A percentile compares a stretch with the other conserved stretches of the same genome.
Evolutionary conservation across 2,888 invertebrate genomes (phyloP).

Genomic region (Cyclophora albipunctata): DNA sequence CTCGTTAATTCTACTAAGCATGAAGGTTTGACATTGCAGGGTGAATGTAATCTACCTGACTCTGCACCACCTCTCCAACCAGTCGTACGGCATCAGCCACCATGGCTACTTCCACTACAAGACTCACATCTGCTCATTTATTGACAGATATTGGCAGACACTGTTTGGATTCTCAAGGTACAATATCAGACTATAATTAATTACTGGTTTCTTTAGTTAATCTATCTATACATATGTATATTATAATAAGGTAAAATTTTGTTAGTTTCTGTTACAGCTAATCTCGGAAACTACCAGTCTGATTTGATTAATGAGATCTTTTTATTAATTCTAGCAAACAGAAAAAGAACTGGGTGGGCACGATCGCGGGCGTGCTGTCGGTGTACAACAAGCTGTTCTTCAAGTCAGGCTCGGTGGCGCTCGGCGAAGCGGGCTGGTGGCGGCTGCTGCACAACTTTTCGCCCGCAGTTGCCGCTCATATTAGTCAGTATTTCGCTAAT

Average conservation of each 20-base stretch:
- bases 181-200: neutral
- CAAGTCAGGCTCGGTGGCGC: conserved; percentile 81
- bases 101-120: conserved; percentile 91
- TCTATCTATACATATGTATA: too few species aligned
- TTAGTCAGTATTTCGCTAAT: conserved; percentile 50
- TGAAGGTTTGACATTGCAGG: conserved; percentile 76
- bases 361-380: conserved; percentile 88
- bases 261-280: too few species aligned
- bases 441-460: conserved; percentile 76
- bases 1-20: too few species aligned
- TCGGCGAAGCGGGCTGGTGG: conserved; percentile 92
- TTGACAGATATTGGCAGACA: conserved; percentile 85
- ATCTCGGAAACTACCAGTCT: too few species aligned
- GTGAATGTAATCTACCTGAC: conserved; percentile 82
- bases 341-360: conserved; percentile 90
- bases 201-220: too few species aligned
- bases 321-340: conserved; percentile 80
- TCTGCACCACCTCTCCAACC: conserved; percentile 84
- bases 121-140: conserved; percentile 86
- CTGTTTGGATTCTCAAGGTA: conserved; percentile 81
- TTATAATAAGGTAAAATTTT: too few species aligned
- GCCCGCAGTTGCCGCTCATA: conserved; percentile 60
- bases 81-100: conserved; percentile 83
- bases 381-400: conserved; percentile 85
- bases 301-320: too few species aligned